phyloP scores from a whole-genome alignment of 2,888 invertebrate genomes.

The Hypomecis punctinalis region DNA sequence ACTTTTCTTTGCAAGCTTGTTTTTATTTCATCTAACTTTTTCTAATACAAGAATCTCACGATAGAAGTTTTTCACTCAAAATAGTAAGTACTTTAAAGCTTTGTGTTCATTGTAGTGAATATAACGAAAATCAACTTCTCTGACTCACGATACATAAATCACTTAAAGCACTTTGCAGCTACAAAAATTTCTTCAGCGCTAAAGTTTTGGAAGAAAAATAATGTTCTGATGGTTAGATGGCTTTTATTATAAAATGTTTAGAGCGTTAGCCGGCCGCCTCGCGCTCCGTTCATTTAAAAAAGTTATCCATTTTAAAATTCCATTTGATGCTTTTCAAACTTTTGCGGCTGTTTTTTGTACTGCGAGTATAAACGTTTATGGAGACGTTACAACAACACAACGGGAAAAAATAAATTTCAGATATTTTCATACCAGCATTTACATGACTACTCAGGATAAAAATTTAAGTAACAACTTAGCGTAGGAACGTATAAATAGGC shows the following conservation, averaged over 20 bases:
- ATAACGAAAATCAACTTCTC: constrained; percentile 3
- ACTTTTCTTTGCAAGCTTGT: not conserved
- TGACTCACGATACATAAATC: constrained; percentile 4
- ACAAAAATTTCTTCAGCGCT: not conserved
- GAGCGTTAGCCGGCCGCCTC: not conserved
- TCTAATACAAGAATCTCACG: not conserved
- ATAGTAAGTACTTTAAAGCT: not conserved
- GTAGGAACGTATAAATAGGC: no score
- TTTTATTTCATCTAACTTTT: not conserved
- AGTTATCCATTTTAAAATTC: not conserved
- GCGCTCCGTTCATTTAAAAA: not conserved
- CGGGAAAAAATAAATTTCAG: no score
- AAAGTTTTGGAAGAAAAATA: constrained; percentile 3
- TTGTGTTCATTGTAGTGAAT: not conserved
- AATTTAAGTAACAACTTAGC: no score
- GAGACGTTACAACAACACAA: no score
- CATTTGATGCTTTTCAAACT: not conserved
- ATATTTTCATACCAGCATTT: no score
- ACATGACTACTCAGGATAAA: no score
- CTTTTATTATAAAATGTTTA: constrained; percentile 5
- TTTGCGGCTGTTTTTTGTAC: no score
- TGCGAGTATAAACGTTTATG: no score
- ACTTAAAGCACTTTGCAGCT: not conserved
- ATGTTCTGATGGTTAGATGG: not conserved
- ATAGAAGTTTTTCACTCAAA: not conserved